Base-by-base conservation (phyloP, 2,113 vertebrate species). In the Dryoscopus gambensis region DNA sequence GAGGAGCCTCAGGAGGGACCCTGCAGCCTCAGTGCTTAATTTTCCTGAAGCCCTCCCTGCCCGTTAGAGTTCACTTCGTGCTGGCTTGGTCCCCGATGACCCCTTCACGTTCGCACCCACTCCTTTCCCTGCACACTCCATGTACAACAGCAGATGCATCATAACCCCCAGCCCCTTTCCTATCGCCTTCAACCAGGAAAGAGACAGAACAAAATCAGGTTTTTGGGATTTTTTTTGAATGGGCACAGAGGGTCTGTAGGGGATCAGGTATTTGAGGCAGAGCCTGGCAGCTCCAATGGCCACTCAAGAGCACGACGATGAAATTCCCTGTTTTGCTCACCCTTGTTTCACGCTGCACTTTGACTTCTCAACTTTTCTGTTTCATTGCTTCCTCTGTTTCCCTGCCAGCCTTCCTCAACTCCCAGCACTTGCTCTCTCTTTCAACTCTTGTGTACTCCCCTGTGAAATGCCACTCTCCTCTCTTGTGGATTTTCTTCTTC, bases 201-300 rank as follows among this genome's bases (percentile, higher is more conserved):
- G 31, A 42, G 6, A 27, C 3, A 42, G n/a, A 33, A 60, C 40
- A 27, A 70, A 74, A 19, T 5, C 42, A 46, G 20, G 8, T 20
- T 46, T 87, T 57, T 13, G 18, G 25, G 9, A 0, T 25, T 33
- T 56, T 46, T 40, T 50, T 22, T 44, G 25, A 23, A 11, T 11
- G n/a, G 18, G 11, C 25, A 5, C 1, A 5, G 37, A 25, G 5
- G 6, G 19, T 57, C 50, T 57, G 22, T 7, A 15, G 1, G 0
- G 6, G 47, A 12, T 35, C 0, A 0, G 11, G 15, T 23, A 21
- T 37, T 19, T 30, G 40, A 44, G 28, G 37, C 70, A 59, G 8
- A 53, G 23, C 52, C 65, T 28, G 10, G 57, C 19, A 76, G 33
- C 39, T 75, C 42, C 0, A 0, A 9, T 0, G 1, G 46, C 21